These are phyloP conservation scores for Phymatocera aterrima DNA, from an alignment of 2,888 invertebrate species.

Conservation along the genomic window DNA sequence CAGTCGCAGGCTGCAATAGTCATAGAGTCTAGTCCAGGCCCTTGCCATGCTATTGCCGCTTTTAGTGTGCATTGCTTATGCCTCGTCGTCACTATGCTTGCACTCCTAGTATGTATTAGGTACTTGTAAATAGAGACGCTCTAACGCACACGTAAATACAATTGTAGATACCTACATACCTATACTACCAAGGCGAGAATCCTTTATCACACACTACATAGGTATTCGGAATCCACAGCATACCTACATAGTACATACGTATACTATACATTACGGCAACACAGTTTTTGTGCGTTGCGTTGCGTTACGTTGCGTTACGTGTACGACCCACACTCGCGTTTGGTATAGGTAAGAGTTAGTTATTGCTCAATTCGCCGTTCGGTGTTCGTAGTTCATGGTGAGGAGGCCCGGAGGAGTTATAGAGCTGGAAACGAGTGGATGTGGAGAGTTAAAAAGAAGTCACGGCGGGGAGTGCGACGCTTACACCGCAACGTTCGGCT, in stretches of 20 bases:
- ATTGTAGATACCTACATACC: no score
- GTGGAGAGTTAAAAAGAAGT: neutral
- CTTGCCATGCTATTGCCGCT: no score
- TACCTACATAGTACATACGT: neutral
- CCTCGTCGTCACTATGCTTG: neutral
- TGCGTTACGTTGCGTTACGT: neutral
- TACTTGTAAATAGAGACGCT: no score
- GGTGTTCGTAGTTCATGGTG: conserved; percentile 21
- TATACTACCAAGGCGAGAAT: neutral
- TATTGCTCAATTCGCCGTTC: conserved; percentile 32
- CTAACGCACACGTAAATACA: no score
- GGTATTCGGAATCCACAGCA: no score
- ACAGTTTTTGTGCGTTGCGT: neutral
- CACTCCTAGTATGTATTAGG: no score
- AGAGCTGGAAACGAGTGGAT: neutral
- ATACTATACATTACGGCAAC: no score
- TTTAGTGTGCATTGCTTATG: no score
- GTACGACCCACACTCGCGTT: neutral
- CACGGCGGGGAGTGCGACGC: neutral
- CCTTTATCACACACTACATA: no score
- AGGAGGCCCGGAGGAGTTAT: neutral
- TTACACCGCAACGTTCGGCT: neutral
- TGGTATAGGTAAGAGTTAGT: neutral
- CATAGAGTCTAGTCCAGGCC: neutral
- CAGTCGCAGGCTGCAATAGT: neutral